Base-by-base conservation (phyloP, 2,797 vertebrate species). In the Premnoplex brunnescens region DNA sequence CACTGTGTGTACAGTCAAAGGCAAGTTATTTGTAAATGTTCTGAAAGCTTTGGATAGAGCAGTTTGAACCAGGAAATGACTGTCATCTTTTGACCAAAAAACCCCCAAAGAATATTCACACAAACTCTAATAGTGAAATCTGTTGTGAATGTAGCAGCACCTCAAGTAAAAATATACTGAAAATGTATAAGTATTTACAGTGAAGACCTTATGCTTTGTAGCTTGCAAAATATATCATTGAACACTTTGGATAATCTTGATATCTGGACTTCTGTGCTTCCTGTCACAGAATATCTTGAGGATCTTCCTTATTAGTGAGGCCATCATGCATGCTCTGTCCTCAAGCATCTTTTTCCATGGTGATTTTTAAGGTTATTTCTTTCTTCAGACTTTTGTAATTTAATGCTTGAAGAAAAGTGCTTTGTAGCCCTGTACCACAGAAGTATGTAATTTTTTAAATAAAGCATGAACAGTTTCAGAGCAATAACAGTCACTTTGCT, bases 61-160 rank as follows among this genome's bases (percentile, higher is more conserved):
- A 73, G 30, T 51, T 81, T 56, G 48, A 88, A 34, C 18, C 9
- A 62, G 75, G 68, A 92, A 68, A 62, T 17, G 1, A 22, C 16
- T 52, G n/a, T 1, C 2, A 2, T n/a, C 24, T 27, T 74, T 79
- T 89, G 20, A n/a, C 16, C 21, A 17, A 68, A 68, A 52, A 23
- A 2, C 0, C 1, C 8, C 2, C 7, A 11, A 23, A 37, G 9
- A 49, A 62, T 52, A 11, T 8, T 22, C 11, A 19, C 9, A 23
- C 2, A 75, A 52, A 48, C 3, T 17, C 2, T 36, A 60, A 6
- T 34, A 23, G 23, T 51, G 34, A 44, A 73, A 51, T 39, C 0
- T 0, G 16, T 32, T 77, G 69, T 60, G n/a, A 68, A 72, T 18
- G 18, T 27, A 49, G 16, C 14, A 78, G 39, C 8, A n/a, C 67